Percentiles rank a stretch among this genome's conserved stretches.
Conservation (phyloP, 1,140 invertebrate genomes). For the Steinernema feltiae region DNA sequence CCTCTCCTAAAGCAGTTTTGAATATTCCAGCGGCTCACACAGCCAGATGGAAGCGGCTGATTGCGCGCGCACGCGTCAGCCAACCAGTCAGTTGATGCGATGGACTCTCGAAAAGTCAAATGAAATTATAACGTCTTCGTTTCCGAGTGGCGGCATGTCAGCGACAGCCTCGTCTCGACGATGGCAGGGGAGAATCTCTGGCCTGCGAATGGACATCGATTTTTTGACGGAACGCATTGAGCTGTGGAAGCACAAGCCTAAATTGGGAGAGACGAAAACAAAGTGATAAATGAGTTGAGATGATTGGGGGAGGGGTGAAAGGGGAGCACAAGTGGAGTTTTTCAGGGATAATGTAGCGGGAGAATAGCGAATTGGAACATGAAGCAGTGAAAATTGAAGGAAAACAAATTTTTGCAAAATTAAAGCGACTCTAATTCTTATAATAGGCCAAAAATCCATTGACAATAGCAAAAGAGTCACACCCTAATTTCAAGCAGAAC, state of each 20-base stretch:
- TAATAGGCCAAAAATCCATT: too few species aligned
- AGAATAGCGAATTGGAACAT: too few species aligned
- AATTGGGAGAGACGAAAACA: not conserved
- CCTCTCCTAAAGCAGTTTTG: too few species aligned
- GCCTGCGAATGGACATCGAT: not conserved
- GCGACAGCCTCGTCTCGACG: not conserved
- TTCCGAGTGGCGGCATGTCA: conserved; percentile 10
- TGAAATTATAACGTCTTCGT: conserved; percentile 15
- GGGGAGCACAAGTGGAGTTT: too few species aligned
- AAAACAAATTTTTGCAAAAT: too few species aligned
- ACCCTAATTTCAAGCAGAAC: too few species aligned
- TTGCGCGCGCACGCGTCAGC: not conserved
- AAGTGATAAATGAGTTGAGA: not conserved
- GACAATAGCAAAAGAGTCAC: too few species aligned
- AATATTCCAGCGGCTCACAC: too few species aligned
- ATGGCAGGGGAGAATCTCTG: not conserved
- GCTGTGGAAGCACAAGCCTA: not conserved
- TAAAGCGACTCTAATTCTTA: too few species aligned
- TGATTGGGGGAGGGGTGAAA: not conserved
- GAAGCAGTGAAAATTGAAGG: too few species aligned
- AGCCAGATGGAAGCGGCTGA: not conserved
- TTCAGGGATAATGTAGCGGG: too few species aligned
- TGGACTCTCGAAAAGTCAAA: not conserved
- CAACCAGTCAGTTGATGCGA: not conserved
- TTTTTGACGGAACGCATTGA: not conserved